Conservation (phyloP, 2,888 invertebrate species). For the Cryptus armator region DNA sequence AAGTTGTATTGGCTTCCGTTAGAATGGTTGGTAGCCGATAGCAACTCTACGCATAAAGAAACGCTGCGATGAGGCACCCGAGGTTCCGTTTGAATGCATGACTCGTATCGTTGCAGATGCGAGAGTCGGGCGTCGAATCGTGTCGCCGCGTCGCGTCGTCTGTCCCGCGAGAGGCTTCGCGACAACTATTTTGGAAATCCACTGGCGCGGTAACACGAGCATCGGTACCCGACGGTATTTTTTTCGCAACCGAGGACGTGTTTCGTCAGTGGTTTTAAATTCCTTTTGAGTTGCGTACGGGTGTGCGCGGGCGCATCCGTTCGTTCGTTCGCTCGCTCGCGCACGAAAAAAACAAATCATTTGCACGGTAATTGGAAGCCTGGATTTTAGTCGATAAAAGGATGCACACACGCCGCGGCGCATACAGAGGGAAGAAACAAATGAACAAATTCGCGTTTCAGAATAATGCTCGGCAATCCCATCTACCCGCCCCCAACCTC, state of each 20-base stretch:
- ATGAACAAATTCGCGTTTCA: conserved; percentile 85
- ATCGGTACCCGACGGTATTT: conserved; percentile 62
- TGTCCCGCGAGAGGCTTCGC: conserved; percentile 35
- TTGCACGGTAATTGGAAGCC: conserved; percentile 85
- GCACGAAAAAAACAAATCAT: conserved; percentile 81
- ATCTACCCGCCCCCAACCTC: conserved; percentile 78
- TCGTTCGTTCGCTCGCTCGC: conserved; percentile 63
- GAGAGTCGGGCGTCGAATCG: conserved; percentile 51
- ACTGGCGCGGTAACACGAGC: conserved; percentile 79
- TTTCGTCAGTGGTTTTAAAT: conserved; percentile 82
- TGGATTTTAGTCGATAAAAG: conserved; percentile 85
- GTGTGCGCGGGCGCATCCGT: conserved; percentile 72
- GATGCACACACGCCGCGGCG: conserved; percentile 84
- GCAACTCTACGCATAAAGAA: conserved; percentile 32
- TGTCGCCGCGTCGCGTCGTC: conserved; percentile 5
- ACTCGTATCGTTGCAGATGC: conserved; percentile 62
- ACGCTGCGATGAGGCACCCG: conserved; percentile 28
- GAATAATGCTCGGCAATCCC: conserved; percentile 85
- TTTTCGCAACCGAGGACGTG: conserved; percentile 66
- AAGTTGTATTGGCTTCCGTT: not conserved
- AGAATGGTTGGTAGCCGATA: not conserved
- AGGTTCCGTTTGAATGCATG: conserved; percentile 61
- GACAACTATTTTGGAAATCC: conserved; percentile 72
- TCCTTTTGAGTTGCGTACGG: conserved; percentile 82
- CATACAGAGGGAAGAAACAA: conserved; percentile 85